A percentile compares a stretch with the other conserved stretches of the same genome.
These are phyloP conservation scores for Ispidina lecontei DNA, from an alignment of 2,797 vertebrate species.

Conservation along the genomic window DNA sequence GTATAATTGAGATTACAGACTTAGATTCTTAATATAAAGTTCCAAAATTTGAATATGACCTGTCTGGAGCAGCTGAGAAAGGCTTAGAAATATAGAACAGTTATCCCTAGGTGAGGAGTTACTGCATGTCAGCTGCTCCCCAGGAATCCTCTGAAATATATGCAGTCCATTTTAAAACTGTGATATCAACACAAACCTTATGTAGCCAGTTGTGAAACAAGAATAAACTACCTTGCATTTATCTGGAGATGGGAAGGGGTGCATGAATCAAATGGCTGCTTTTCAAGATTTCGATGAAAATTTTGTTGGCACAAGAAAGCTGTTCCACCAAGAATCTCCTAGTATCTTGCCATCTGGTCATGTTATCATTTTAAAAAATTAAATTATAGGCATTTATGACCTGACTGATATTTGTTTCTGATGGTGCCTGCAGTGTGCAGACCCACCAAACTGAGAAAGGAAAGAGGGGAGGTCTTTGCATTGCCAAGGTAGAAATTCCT, in stretches of 20 bases:
- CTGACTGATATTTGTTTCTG: background rate
- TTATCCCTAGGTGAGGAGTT: background rate
- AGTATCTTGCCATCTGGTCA: background rate
- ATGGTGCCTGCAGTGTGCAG: background rate
- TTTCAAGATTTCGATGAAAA: background rate
- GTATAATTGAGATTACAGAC: background rate
- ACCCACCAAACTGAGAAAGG: background rate
- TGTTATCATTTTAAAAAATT: background rate
- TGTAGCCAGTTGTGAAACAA: background rate
- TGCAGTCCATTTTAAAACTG: background rate
- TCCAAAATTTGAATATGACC: background rate
- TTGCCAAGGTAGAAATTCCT: background rate
- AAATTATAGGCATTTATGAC: background rate
- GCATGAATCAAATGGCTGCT: background rate
- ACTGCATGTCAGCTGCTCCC: background rate
- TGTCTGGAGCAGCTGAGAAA: background rate
- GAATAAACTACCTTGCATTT: background rate
- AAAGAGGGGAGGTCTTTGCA: background rate
- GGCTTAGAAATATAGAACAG: background rate
- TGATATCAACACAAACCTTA: background rate
- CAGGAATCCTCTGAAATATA: background rate
- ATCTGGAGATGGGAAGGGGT: background rate
- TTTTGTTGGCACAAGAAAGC: background rate
- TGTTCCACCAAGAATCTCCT: background rate
- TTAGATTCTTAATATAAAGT: background rate